Evolutionary conservation across 2,113 vertebrate species (phyloP), one percentile per base, ranked within the genome.

Genomic region (Barbus barbus): DNA sequence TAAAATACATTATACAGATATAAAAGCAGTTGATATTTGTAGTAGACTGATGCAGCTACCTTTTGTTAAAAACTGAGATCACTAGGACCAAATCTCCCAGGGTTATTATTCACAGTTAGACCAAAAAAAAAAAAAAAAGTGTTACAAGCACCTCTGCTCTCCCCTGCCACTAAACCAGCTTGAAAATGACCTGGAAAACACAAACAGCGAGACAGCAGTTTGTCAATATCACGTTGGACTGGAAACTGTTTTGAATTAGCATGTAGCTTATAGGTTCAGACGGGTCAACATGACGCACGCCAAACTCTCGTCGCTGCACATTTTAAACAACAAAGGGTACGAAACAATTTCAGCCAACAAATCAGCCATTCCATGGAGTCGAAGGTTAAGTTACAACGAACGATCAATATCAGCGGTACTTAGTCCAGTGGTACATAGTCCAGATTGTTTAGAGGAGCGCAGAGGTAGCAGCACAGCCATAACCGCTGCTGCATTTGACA

Each of bases 401-500:
- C 78, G 79, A 83, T 22, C 85, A 86, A 84, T 53, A 83, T 86
- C 78, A 84, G 24, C 60, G 67, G n/a, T 86, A 76, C 18, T 41
- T 88, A n/a, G n/a, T n/a, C n/a, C n/a, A n/a, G n/a, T n/a, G n/a
- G n/a, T 81, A 83, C 87, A 84, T 91, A 84, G 82, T 89, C 87
- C 80, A 61, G 26, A 31, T 88, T 88, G 87, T 87, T 91, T 81
- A 38, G 87, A 90, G 77, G 84, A 51, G 22, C 74, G 41, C 74
- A 77, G 58, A 44, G 83, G 73, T 36, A 67, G 6, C 9, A 31
- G 51, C 44, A 83, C 88, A 77, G 41, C 69, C 56, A 18, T 78
- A 71, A 86, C 71, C 77, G 78, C 83, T 81, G 46, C 86, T 78
- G 87, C 84, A 88, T 65, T 90, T 96, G 95, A 94, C 90, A 94